Conservation (phyloP, 2,113 vertebrate genomes). For the Tiliqua scincoides region DNA sequence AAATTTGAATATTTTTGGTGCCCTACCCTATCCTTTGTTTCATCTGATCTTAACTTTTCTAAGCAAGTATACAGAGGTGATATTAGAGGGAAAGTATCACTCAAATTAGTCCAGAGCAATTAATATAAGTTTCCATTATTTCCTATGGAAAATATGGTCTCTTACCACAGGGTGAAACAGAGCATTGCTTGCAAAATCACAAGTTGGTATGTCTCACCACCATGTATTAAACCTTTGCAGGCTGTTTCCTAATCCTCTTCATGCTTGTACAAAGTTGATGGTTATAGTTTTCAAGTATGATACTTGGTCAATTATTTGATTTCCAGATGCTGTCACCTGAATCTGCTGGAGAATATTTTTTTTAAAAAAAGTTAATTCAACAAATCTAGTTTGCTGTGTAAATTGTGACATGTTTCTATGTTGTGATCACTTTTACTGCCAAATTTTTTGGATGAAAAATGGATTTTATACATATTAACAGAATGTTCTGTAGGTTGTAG, state of each 20-base stretch:
- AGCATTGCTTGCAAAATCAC: conserved; percentile 26
- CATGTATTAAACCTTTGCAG: conserved; percentile 63
- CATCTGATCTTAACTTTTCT: conserved; percentile 15
- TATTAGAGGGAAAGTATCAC: conserved; percentile 17
- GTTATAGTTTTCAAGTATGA: conserved; percentile 60
- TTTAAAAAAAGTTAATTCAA: conserved; percentile 65
- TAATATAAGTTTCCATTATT: conserved; percentile 74
- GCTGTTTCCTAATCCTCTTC: conserved; percentile 67
- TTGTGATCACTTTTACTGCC: conserved; percentile 83
- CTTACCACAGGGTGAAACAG: conserved; percentile 40
- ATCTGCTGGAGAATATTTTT: conserved; percentile 78
- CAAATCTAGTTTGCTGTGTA: conserved; percentile 73
- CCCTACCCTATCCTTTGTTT: conserved; percentile 34
- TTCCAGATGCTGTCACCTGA: conserved; percentile 70
- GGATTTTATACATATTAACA: conserved; percentile 79
- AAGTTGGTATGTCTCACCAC: conserved; percentile 55
- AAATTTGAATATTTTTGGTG: conserved; percentile 44
- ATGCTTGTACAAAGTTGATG: conserved; percentile 60
- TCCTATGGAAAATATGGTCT: conserved; percentile 80
- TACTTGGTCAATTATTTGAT: conserved; percentile 61
- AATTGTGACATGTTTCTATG: conserved; percentile 75
- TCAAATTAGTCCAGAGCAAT: conserved; percentile 54
- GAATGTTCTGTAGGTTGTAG: conserved; percentile 61
- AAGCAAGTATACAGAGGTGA: conserved; percentile 49
- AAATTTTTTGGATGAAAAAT: conserved; percentile 78